Base-by-base conservation (phyloP, 2,797 vertebrate species). In the Coracias cyanogaster region DNA sequence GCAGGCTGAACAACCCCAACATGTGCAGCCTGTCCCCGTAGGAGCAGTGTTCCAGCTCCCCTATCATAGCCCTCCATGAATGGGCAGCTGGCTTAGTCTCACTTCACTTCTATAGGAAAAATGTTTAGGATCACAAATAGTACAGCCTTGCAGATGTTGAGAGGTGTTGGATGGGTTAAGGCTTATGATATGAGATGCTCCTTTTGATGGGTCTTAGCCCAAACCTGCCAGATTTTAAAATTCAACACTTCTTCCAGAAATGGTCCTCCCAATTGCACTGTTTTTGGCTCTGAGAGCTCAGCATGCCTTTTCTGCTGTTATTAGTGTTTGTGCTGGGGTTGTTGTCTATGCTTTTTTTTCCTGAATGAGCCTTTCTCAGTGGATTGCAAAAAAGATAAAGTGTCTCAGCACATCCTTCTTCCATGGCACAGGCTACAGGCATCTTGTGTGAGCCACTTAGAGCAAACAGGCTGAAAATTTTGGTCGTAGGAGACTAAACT, bases 191-290 rank as follows among this genome's bases (percentile, higher is more conserved):
- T 1, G 3, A 39, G 16, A 16, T 1, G 4, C 19, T 46, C 6
- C 24, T 87, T 86, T 77, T 74, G 43, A 31, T 10, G 19, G 54
- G 25, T 54, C 20, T 3, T 61, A 19, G 12, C 64, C 61, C 26
- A 28, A 14, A 43, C 58, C 31, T 66, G 21, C 24, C 39, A 28
- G 11, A 10, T 45, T 46, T 51, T 33, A 25, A 18, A 22, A 15
- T 51, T 71, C 35, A 35, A 29, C 9, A 2, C 11, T 80, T 78
- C 22, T 64, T 39, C 10, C 2, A 7, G 28, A 29, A 69, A 18
- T 9, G 7, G 15, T 26, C 7, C 54, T 83, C 37, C 10, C 6
- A 4, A 1, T 21, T 3, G 0, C 28, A 2, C 18, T 39, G 17
- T 66, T 77, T 26, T 39, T 85, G 64, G 9, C 10, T 86, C 29